Percentiles rank a stretch among this genome's conserved stretches.
Evolutionary conservation across 2,797 vertebrate genomes (phyloP).

Genomic region (Catamblyrhynchus diadema): DNA sequence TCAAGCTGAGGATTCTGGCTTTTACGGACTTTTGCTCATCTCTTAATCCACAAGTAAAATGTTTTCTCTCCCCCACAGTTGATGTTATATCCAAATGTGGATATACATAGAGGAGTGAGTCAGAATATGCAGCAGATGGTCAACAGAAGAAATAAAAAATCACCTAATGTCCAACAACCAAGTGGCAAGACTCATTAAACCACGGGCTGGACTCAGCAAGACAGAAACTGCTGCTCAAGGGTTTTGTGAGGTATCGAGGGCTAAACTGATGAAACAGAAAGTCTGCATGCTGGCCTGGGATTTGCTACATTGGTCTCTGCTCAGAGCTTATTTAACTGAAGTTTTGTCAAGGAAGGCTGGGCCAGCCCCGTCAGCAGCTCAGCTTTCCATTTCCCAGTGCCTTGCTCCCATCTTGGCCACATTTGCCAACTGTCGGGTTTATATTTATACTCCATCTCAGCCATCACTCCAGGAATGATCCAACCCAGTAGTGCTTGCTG

Average conservation of each 20-base stretch:
- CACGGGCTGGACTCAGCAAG: background rate
- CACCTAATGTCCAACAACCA: background rate
- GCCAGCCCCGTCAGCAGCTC: background rate
- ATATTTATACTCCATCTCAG: background rate
- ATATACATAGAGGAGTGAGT: background rate
- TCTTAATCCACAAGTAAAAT: background rate
- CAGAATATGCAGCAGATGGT: background rate
- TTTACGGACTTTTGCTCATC: background rate
- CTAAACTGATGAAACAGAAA: conserved; percentile 11
- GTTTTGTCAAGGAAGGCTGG: background rate
- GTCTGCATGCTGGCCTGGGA: background rate
- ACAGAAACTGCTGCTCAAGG: conserved; percentile 17
- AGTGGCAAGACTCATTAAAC: conserved; percentile 20
- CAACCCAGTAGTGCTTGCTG: background rate
- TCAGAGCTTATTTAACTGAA: background rate
- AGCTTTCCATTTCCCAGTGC: background rate
- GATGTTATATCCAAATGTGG: background rate
- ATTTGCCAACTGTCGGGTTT: background rate
- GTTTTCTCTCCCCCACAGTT: background rate
- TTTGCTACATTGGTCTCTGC: background rate
- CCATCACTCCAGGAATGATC: conserved; percentile 14
- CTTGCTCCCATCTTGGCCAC: background rate
- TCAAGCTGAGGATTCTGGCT: background rate
- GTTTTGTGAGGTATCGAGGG: background rate
- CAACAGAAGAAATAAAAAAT: conserved; percentile 21